phyloP scores from a whole-genome alignment of 1,140 invertebrate species.

The Teleogryllus occipitalis region DNA sequence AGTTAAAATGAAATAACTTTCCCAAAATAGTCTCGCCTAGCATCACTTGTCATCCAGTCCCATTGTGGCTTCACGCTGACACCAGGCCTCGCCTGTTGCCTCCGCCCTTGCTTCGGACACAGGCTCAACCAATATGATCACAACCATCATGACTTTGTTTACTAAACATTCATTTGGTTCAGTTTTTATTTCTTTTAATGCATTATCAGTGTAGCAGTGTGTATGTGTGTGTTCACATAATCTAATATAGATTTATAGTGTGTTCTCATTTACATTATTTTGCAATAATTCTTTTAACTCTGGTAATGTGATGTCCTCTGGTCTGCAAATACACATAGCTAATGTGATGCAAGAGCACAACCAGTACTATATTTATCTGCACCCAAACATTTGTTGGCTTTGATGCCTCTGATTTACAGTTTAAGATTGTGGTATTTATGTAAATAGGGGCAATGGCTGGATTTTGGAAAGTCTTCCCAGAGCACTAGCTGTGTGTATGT shows the following conservation, averaged over 20 bases:
- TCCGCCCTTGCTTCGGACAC: not conserved
- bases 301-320: not conserved
- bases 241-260: not conserved
- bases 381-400: not conserved
- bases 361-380: not conserved
- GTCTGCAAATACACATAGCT: not conserved
- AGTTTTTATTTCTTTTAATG: not conserved
- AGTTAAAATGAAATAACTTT: not conserved
- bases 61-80: slow-evolving; percentile 14
- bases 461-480: not conserved
- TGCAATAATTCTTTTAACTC: not conserved
- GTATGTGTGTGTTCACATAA: slow-evolving; percentile 4
- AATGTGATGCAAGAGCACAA: not conserved
- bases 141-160: not conserved
- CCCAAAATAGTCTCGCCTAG: not conserved
- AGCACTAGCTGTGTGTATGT: not conserved
- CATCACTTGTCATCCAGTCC: slow-evolving; percentile 17
- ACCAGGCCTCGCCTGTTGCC: slow-evolving; percentile 21
- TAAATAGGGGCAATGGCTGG: not conserved
- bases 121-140: not conserved
- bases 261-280: not conserved
- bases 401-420: not conserved
- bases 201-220: not conserved
- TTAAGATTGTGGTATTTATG: not conserved
- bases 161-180: not conserved